Base-by-base conservation (phyloP, 2,797 vertebrate genomes). In the Mormyrops attenuatus region DNA sequence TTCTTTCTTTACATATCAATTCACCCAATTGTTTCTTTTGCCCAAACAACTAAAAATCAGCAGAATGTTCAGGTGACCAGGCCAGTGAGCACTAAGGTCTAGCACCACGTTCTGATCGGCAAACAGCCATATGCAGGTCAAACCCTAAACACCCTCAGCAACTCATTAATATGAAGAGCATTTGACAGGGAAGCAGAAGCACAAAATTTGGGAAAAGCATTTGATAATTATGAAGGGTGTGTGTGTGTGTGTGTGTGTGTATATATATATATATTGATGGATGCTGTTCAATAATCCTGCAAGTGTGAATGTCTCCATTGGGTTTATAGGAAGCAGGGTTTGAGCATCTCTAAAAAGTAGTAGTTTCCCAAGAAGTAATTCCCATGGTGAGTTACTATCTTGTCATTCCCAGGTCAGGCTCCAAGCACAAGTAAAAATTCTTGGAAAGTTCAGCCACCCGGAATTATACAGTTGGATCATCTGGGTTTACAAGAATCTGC, bases 381-480 rank as follows among this genome's bases (percentile, higher is more conserved):
- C 77, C 15, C 41, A 15, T 50, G 20, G 20, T 82, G 77, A 82
- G 41, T 82, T 47, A 44, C 77, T 47, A 52, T 85, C 82, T 17
- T 52, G 44, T 85, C 82, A 52, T 30, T 26, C 49, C 49, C 50
- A 52, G 30, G 55, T 86, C 13, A 52, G 22, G 49, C 52, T n/a
- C 85, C 30, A 53, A 86, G 15, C 50, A 86, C 41, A 86, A 53
- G 49, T 44, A 82, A 89, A 52, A 90, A 90, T 88, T 89, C 88
- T 91, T 90, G 91, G 91, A 92, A 91, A 91, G 90, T 90, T 90
- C 91, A 89, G 38, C 52, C 82, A 88, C 41, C 82, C 34, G 69
- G 73, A 30, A 90, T 41, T 88, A 47, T 89, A 85, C 73, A 85
- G 87, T 47, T 47, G 30, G 38, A 87, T 77, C 85, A 55, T 22